Evolutionary conservation across 1,140 invertebrate genomes (phyloP), one percentile per base, ranked within the genome.

Genomic region (Trinorchestia longiramus): DNA sequence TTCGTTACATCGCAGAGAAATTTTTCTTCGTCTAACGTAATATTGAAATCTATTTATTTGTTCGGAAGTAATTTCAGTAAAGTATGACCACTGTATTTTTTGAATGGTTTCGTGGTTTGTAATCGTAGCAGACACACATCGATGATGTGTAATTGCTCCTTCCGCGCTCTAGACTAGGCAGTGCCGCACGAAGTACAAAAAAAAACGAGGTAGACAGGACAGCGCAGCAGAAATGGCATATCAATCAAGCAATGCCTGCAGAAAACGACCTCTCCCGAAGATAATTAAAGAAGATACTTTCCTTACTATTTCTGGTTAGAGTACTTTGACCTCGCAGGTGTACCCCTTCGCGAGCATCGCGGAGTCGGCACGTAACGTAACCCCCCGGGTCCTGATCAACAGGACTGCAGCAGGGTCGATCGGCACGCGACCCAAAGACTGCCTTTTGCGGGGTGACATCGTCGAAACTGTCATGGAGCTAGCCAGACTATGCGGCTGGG

Each of bases 271-370:
- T n/a, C n/a, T n/a, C n/a, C n/a, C 1, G 62, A 19, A 36, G 3
- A 36, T 36, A 36, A 77, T 15, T 23, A 77, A 15, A 77, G 11
- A 77, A 77, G 28, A 36, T 28, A 77, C 1, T 11, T n/a, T 77
- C 62, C 28, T 77, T 28, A 3, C 36, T 77, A 77, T 77, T 77
- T 77, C 15, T 23, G 28, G 62, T 77, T 11, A 77, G 47, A 53
- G 62, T 36, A 36, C 62, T 28, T 77, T 77, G 1, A 77, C 36
- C 3, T 77, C 62, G 62, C 96, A 96, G 96, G 96, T 96, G 47
- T 96, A 99, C 96, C 99, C 99, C 0, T 99, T 99, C 98, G 99
- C 99, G 36, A 99, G 98, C 36, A 97, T 99, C 28, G 97, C 99
- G 96, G 98, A 98, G 97, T 98, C 97, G 98, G 98, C 98, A 1